A percentile compares a stretch with the other conserved stretches of the same genome.
Evolutionary conservation across 2,797 vertebrate genomes (phyloP).

Genomic region (Chaetophractus vellerosus): DNA sequence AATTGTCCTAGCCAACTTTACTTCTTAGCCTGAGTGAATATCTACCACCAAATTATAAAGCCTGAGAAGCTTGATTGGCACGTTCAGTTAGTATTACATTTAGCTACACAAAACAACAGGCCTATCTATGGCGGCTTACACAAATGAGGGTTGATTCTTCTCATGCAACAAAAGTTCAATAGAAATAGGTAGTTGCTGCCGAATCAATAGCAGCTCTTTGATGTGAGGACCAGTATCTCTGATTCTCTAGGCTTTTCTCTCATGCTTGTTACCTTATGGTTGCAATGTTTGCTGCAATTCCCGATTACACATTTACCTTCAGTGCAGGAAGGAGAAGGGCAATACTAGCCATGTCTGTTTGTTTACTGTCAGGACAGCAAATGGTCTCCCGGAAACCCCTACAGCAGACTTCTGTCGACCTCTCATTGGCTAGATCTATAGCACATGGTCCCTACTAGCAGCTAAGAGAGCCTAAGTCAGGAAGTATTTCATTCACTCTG

Average conservation of each 20-base stretch:
- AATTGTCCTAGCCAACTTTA: neutral
- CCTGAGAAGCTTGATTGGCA: neutral
- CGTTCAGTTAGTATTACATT: neutral
- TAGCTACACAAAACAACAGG: neutral
- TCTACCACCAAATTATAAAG: neutral
- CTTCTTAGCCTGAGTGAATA: neutral
- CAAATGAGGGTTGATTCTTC: conserved; percentile 30
- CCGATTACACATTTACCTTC: neutral
- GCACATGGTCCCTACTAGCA: neutral
- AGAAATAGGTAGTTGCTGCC: neutral
- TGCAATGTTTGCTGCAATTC: neutral
- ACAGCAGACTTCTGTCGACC: neutral
- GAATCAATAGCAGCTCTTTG: neutral
- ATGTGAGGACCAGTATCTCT: neutral
- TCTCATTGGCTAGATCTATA: neutral
- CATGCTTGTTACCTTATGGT: too few species aligned
- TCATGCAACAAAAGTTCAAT: neutral
- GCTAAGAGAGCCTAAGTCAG: neutral
- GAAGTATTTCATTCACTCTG: conserved; percentile 33
- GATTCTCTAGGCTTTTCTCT: neutral
- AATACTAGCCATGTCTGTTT: neutral
- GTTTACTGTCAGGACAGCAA: neutral
- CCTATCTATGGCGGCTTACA: neutral
- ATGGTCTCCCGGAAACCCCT: neutral
- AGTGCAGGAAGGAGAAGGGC: neutral